Conservation (phyloP, 2,113 vertebrate genomes). For the Rhineura floridana region DNA sequence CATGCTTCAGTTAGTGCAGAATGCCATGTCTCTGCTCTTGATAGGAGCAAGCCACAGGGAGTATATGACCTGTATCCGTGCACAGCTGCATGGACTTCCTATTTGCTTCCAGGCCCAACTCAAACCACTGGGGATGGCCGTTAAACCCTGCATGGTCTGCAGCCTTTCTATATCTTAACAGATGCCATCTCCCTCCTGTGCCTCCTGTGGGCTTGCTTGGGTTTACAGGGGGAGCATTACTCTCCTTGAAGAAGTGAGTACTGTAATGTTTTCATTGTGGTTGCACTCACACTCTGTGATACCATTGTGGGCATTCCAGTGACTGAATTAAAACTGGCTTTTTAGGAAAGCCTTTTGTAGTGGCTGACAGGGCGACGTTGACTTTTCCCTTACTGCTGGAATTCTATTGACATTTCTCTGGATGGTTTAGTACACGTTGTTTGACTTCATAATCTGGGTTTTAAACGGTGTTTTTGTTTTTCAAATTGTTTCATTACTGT, state of each 20-base stretch:
- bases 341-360: neutral
- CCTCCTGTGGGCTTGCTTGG: neutral
- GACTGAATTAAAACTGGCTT: neutral
- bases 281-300: neutral
- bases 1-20: neutral
- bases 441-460: neutral
- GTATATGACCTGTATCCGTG: neutral
- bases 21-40: neutral
- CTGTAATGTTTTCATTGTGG: neutral
- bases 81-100: neutral
- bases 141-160: neutral
- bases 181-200: neutral
- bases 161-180: neutral
- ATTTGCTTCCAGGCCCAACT: neutral
- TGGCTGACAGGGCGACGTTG: neutral
- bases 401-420: neutral
- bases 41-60: neutral
- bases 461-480: neutral
- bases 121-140: neutral
- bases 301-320: neutral
- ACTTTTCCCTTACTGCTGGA: neutral
- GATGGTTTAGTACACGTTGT: neutral
- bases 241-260: neutral
- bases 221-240: neutral
- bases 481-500: neutral